A percentile compares a stretch with the other conserved stretches of the same genome.
phyloP scores from a whole-genome alignment of 2,113 vertebrate species.

The Isurus oxyrinchus region DNA sequence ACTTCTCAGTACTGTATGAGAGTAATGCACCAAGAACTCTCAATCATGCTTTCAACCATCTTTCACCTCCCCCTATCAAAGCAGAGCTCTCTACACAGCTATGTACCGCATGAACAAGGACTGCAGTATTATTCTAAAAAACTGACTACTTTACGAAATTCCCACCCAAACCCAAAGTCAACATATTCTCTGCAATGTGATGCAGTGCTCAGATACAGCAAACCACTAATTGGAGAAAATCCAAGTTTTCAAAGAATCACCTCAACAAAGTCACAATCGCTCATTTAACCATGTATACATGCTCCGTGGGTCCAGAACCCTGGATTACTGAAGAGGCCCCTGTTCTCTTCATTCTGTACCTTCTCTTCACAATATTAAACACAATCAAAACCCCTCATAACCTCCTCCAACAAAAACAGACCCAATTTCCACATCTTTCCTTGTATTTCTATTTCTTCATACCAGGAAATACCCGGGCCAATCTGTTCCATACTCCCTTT shows the following conservation, averaged over 20 bases:
- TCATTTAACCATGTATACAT: background rate
- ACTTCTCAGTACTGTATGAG: background rate
- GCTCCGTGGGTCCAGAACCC: background rate
- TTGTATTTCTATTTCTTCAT: background rate
- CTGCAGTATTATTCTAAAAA: too few species aligned
- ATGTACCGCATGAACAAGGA: background rate
- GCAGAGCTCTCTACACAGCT: background rate
- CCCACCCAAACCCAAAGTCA: too few species aligned
- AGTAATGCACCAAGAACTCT: background rate
- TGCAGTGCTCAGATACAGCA: background rate
- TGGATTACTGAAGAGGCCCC: background rate
- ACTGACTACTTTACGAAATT: too few species aligned
- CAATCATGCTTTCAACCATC: background rate
- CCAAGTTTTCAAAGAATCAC: background rate
- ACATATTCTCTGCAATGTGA: background rate
- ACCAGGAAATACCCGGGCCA: background rate
- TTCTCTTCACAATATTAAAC: background rate
- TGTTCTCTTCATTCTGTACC: background rate
- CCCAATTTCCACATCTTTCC: background rate
- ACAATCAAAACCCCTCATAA: background rate
- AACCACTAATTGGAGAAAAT: background rate
- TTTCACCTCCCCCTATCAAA: background rate
- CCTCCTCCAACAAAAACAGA: background rate
- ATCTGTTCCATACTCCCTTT: background rate
- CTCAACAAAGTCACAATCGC: background rate